A percentile compares a stretch with the other conserved stretches of the same genome.
Evolutionary conservation across 2,888 invertebrate species (phyloP).

Genomic region (Scaptomyza polygonia): DNA sequence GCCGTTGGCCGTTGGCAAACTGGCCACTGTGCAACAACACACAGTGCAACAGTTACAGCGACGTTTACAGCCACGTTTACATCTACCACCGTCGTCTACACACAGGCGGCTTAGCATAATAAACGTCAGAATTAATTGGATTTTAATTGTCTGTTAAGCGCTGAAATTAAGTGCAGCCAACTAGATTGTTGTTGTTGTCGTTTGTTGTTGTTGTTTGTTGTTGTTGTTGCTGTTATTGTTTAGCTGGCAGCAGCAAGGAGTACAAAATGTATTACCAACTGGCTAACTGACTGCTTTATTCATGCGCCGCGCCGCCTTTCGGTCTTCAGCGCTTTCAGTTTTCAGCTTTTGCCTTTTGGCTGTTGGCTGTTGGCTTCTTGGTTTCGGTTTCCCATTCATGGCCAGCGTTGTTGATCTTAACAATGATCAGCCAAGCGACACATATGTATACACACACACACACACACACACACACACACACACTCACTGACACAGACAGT

Average conservation of each 20-base stretch:
- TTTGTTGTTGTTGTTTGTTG: slow-evolving; percentile 9
- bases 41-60: slow-evolving; percentile 39
- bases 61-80: slow-evolving; percentile 50
- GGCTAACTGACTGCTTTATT: slow-evolving; percentile 77
- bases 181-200: slow-evolving; percentile 57
- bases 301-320: slow-evolving; percentile 62
- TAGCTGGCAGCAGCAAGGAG: slow-evolving; percentile 44
- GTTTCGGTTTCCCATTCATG: slow-evolving; percentile 63
- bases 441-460: slow-evolving; percentile 35
- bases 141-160: slow-evolving; percentile 84
- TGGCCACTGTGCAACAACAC: slow-evolving; percentile 34
- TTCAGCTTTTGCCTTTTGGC: slow-evolving; percentile 1
- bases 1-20: slow-evolving; percentile 29
- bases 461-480: slow-evolving; percentile 28
- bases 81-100: slow-evolving; percentile 43
- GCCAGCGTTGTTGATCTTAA: slow-evolving; percentile 69
- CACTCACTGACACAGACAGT: slow-evolving; percentile 32
- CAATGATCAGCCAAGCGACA: slow-evolving; percentile 76
- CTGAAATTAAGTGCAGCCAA: slow-evolving; percentile 81
- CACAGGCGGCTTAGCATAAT: slow-evolving; percentile 83
- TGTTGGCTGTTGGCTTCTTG: slow-evolving; percentile 9
- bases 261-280: slow-evolving; percentile 72
- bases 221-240: slow-evolving; percentile 25
- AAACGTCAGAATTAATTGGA: slow-evolving; percentile 85
- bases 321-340: slow-evolving; percentile 20